Conservation (phyloP, 2,888 invertebrate species). For the Germaria angustata region DNA sequence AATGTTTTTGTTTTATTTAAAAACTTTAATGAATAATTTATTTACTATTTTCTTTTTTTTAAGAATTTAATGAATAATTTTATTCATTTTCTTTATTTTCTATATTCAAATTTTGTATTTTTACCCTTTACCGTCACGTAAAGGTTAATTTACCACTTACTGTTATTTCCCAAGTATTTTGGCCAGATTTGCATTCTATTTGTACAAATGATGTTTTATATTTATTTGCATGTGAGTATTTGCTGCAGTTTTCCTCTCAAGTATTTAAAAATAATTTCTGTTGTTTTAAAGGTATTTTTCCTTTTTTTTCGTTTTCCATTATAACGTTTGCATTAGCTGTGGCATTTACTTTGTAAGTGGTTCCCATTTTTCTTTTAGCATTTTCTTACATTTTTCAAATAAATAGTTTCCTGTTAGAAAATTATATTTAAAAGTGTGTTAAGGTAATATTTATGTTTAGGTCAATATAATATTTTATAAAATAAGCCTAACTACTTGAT, state of each 20-base stretch:
- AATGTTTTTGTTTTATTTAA: too few relatives aligned
- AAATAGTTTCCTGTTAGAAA: conserved; percentile 31
- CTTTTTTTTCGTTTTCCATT: neutral
- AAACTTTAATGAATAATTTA: too few relatives aligned
- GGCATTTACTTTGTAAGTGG: conserved; percentile 2
- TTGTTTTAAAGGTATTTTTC: conserved; percentile 20
- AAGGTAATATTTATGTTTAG: neutral
- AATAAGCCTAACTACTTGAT: neutral
- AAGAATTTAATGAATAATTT: too few relatives aligned
- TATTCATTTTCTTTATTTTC: too few relatives aligned
- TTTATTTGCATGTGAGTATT: conserved; percentile 3
- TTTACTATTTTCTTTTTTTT: too few relatives aligned
- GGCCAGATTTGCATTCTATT: neutral
- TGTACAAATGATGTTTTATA: neutral
- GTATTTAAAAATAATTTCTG: conserved; percentile 40
- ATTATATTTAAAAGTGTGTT: neutral
- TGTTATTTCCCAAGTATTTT: neutral
- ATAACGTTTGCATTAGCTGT: neutral
- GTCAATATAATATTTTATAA: neutral
- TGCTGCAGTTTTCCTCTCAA: neutral
- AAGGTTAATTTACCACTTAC: conserved; percentile 7
- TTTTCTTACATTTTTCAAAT: neutral
- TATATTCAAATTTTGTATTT: too few relatives aligned
- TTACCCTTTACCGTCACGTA: neutral
- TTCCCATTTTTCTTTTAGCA: conserved; percentile 16